These are phyloP conservation scores for Apodemus sylvaticus DNA, from an alignment of 2,113 vertebrate species.

Conservation along the genomic window DNA sequence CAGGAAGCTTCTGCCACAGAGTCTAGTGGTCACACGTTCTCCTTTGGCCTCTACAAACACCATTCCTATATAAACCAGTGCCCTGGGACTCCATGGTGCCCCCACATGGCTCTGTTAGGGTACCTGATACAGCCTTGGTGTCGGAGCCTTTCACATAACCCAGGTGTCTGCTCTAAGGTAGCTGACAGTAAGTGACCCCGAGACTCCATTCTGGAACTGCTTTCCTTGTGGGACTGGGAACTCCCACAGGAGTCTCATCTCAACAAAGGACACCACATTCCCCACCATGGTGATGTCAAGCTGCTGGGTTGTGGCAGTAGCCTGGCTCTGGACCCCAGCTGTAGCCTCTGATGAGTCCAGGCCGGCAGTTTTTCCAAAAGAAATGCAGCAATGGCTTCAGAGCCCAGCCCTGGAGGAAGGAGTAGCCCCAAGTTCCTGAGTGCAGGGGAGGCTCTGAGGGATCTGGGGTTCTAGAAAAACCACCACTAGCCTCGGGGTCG, in stretches of 20 bases:
- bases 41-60: neutral
- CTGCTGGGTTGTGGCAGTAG: neutral
- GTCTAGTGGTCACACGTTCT: neutral
- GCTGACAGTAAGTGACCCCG: accelerated
- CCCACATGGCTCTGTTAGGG: neutral
- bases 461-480: neutral
- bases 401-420: neutral
- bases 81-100: neutral
- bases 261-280: neutral
- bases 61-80: neutral
- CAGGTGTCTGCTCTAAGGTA: neutral
- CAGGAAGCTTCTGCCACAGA: neutral
- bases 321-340: neutral
- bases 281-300: neutral
- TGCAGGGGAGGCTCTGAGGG: neutral
- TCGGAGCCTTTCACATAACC: neutral
- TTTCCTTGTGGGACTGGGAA: neutral
- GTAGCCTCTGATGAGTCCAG: neutral
- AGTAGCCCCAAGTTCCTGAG: neutral
- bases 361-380: neutral
- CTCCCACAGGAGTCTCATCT: neutral
- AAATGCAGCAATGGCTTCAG: neutral
- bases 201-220: neutral
- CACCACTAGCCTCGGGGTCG: neutral
- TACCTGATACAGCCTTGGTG: neutral